These are phyloP conservation scores for Sebastes matsubarae DNA, from an alignment of 2,797 vertebrate species.

Conservation along the genomic window DNA sequence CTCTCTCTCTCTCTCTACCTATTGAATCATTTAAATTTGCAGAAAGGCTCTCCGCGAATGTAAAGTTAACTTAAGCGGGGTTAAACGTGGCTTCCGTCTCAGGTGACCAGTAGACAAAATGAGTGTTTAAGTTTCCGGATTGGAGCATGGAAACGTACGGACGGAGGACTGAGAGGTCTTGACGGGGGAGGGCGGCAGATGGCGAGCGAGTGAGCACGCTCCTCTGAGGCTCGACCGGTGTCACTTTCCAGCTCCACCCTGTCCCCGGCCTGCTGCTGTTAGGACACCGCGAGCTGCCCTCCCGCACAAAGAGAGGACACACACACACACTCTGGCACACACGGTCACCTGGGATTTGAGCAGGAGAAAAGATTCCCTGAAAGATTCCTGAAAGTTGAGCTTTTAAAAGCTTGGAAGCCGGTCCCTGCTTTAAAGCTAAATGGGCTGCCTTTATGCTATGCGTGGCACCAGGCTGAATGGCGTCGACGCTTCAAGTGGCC, in stretches of 20 bases:
- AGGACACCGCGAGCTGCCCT: conserved; percentile 72
- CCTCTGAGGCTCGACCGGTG: conserved; percentile 74
- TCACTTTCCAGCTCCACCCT: conserved; percentile 81
- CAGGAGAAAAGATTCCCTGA: conserved; percentile 83
- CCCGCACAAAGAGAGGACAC: conserved; percentile 58
- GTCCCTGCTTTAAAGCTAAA: conserved; percentile 77
- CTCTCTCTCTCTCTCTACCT: neutral
- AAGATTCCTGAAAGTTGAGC: conserved; percentile 88
- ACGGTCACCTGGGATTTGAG: conserved; percentile 63
- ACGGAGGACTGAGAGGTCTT: conserved; percentile 33
- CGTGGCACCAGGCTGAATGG: conserved; percentile 72
- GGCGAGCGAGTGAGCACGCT: conserved; percentile 76
- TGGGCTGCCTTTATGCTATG: conserved; percentile 74
- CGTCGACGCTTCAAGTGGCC: conserved; percentile 71
- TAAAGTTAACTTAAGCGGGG: neutral
- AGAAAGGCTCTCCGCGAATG: neutral
- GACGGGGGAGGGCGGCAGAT: conserved; percentile 76
- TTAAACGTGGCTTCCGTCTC: conserved; percentile 7
- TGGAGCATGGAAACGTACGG: conserved; percentile 13
- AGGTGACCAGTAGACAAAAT: conserved; percentile 15
- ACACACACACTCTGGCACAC: conserved; percentile 44
- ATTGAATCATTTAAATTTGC: neutral
- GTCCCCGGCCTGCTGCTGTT: conserved; percentile 74
- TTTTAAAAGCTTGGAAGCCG: conserved; percentile 83
- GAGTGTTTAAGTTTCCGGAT: neutral